Evolutionary conservation across 1,140 invertebrate genomes (phyloP), one percentile per base, ranked within the genome.

Genomic region (Brachionus asplanchnoidis): DNA sequence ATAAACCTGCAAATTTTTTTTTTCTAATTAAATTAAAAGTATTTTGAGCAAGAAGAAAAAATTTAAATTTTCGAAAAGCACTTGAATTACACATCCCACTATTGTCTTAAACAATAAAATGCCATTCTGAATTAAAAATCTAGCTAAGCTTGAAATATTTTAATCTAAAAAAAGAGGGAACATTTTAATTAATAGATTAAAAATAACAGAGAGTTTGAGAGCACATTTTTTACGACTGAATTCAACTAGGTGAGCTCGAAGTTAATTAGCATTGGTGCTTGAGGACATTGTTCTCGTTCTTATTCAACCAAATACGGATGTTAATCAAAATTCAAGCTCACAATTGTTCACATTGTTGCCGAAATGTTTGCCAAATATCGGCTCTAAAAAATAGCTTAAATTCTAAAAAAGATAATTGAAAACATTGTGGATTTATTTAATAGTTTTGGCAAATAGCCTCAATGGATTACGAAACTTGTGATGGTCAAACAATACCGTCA

Each of bases 361-460:
- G 66, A 68, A 68, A 68, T 68, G 66, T 68, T 68, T 68, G 26
- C 2, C 66, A 68, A 68, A 68, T 9, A 68, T 32, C 66, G 66
- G 66, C 23, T 32, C 26, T 32, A 40, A 68, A 2, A n/a, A 73
- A 73, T 73, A 40, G 32, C 32, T 73, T 17, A 73, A 73, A 73
- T 73, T 73, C 36, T 73, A 42, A 17, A n/a, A 36, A 73, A 73
- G 68, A 73, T 73, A 73, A 73, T 73, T 73, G 40, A 73, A 73
- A 40, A 73, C 68, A 73, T 68, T 36, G 17, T 68, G 66, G n/a
- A 1, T 32, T 68, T 32, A 68, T 68, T 68, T 40, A 68, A 68
- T 68, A 8, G 6, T 26, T 20, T 60, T 60, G 7, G 53, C 23
- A 73, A 73, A 73, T 73, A 73, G 68, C 20, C 68, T 73, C 68